A percentile compares a stretch with the other conserved stretches of the same genome.
Conservation (phyloP, 1,140 invertebrate species). For the Drosophila trapezifrons region DNA sequence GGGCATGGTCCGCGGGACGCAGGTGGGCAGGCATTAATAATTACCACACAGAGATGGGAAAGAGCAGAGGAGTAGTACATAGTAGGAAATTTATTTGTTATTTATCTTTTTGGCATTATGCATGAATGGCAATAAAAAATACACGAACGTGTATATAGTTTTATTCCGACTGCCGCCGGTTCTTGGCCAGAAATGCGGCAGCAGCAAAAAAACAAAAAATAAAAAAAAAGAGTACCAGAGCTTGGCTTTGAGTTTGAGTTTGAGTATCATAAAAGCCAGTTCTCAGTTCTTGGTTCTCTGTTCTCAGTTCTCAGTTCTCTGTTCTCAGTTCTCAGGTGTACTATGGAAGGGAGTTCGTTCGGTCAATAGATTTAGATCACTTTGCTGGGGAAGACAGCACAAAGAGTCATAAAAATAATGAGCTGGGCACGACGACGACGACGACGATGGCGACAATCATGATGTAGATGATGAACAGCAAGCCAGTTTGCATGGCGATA, state of each 20-base stretch:
- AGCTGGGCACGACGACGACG: slow-evolving; percentile 74
- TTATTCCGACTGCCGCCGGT: slow-evolving; percentile 18
- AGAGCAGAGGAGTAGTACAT: slow-evolving; percentile 22
- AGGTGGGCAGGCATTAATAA: slow-evolving; percentile 73
- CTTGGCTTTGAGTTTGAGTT: neutral
- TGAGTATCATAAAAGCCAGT: slow-evolving; percentile 61
- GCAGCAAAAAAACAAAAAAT: no score
- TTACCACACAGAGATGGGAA: slow-evolving; percentile 61
- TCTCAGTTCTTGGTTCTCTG: slow-evolving; percentile 49
- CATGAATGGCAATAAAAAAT: slow-evolving; percentile 80
- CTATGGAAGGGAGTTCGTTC: slow-evolving; percentile 55
- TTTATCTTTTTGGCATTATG: slow-evolving; percentile 81
- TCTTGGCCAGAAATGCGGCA: slow-evolving; percentile 55
- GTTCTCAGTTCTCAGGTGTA: slow-evolving; percentile 67
- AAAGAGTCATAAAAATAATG: slow-evolving; percentile 79
- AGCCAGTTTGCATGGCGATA: slow-evolving; percentile 6
- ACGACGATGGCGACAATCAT: slow-evolving; percentile 78
- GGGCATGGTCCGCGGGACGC: slow-evolving; percentile 35
- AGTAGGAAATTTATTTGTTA: slow-evolving; percentile 78
- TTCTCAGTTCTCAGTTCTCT: slow-evolving; percentile 62
- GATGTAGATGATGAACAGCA: slow-evolving; percentile 50
- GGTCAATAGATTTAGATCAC: slow-evolving; percentile 80
- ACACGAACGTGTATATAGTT: slow-evolving; percentile 22
- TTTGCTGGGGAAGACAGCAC: slow-evolving; percentile 48
- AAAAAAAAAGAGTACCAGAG: slow-evolving; percentile 3